A percentile compares a stretch with the other conserved stretches of the same genome.
These are phyloP conservation scores for Austrofundulus limnaeus DNA, from an alignment of 2,113 vertebrate species.

Conservation along the genomic window DNA sequence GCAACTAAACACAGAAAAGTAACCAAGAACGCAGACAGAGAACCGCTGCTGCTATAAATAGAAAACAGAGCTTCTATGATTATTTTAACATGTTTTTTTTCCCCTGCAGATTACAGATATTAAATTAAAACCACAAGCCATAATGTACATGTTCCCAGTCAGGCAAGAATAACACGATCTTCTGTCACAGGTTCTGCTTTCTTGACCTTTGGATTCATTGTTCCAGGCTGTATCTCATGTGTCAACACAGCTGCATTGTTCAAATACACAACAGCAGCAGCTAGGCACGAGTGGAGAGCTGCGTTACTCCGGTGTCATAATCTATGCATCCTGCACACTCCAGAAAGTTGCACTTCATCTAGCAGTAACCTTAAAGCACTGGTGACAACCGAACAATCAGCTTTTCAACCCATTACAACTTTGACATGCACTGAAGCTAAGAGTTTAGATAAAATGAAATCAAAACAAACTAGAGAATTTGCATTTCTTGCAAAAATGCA, in stretches of 20 bases:
- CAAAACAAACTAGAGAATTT: too few species aligned
- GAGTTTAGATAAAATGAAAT: too few species aligned
- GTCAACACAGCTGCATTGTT: conserved; percentile 35
- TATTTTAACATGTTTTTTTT: not conserved
- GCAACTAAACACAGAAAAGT: conserved; percentile 24
- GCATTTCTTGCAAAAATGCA: too few species aligned
- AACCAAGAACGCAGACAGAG: conserved; percentile 22
- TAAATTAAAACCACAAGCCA: conserved; percentile 16
- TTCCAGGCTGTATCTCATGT: conserved; percentile 3
- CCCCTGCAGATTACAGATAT: not conserved
- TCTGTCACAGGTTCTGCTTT: conserved; percentile 4
- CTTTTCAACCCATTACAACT: too few species aligned
- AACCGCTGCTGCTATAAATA: not conserved
- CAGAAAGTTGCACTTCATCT: not conserved
- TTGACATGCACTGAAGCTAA: too few species aligned
- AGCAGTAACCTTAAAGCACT: too few species aligned
- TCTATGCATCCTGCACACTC: not conserved
- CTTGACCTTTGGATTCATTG: conserved; percentile 27
- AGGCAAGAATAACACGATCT: not conserved
- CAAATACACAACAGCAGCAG: conserved; percentile 30
- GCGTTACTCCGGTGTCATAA: conserved; percentile 22
- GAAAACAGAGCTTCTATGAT: not conserved
- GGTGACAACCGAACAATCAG: too few species aligned
- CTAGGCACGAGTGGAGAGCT: conserved; percentile 24
- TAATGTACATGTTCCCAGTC: conserved; percentile 1